phyloP scores from a whole-genome alignment of 2,888 invertebrate species.

The Limnephilus marmoratus region DNA sequence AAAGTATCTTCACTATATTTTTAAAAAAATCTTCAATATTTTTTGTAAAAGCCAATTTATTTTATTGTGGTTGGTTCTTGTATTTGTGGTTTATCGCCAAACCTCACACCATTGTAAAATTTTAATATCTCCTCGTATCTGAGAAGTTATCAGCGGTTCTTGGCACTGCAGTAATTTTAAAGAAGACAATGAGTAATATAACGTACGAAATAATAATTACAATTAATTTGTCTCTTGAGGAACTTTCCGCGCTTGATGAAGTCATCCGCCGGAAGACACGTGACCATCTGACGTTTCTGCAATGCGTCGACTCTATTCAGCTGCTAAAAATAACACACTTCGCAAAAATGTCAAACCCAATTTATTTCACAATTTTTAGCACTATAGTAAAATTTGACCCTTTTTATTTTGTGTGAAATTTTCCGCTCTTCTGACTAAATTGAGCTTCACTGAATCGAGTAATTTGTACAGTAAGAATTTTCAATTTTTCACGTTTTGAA shows the following conservation, averaged over 20 bases:
- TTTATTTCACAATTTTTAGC: neutral
- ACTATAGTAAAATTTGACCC: neutral
- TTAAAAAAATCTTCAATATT: too few species aligned
- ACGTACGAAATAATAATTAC: constrained; percentile 2
- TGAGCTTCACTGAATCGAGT: neutral
- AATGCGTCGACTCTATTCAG: neutral
- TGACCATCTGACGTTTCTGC: constrained; percentile 58
- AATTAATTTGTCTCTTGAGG: constrained; percentile 25
- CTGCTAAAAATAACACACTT: neutral
- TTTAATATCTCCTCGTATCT: neutral
- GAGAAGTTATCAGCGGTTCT: neutral
- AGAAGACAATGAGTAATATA: constrained; percentile 47
- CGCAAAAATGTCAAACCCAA: neutral
- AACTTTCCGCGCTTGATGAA: constrained; percentile 40
- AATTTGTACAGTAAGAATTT: neutral
- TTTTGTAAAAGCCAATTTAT: neutral
- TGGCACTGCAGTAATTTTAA: neutral
- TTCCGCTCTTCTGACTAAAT: neutral
- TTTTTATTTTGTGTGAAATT: neutral
- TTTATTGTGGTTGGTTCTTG: neutral
- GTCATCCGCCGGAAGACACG: constrained; percentile 59
- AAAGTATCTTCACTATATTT: neutral
- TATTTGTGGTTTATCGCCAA: neutral
- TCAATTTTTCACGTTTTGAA: neutral
- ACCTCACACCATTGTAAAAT: neutral